A percentile compares a stretch with the other conserved stretches of the same genome.
Evolutionary conservation across 2,888 invertebrate species (phyloP).

Genomic region (Meganola albula): DNA sequence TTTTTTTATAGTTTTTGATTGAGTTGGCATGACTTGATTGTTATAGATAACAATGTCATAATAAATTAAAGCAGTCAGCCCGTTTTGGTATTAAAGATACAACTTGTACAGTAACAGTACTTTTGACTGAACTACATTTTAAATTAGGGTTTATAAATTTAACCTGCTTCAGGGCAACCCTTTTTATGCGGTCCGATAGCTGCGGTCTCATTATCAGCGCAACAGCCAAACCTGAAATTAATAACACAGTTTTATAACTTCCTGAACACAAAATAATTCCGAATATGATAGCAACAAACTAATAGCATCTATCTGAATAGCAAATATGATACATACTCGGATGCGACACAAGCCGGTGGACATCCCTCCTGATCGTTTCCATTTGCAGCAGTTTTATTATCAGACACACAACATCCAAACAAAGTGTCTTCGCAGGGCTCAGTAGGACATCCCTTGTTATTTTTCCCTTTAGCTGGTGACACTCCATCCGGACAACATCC

Average conservation of each 20-base stretch:
- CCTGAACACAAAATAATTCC: background rate
- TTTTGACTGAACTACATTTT: too few relatives aligned
- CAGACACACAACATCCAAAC: conserved; percentile 89
- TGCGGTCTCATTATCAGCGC: conserved; percentile 80
- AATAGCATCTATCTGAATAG: too few relatives aligned
- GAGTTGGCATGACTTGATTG: too few relatives aligned
- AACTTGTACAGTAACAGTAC: too few relatives aligned
- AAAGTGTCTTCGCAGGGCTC: conserved; percentile 85
- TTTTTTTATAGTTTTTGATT: too few relatives aligned
- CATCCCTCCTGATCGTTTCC: conserved; percentile 93
- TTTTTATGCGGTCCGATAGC: conserved; percentile 80
- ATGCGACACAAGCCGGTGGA: conserved; percentile 77
- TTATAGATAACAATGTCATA: too few relatives aligned
- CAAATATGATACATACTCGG: conserved; percentile 72
- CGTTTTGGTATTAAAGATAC: too few relatives aligned
- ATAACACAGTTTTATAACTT: background rate
- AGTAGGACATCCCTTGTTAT: conserved; percentile 86
- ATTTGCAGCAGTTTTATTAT: conserved; percentile 85
- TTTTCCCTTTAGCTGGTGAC: conserved; percentile 84
- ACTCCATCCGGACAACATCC: conserved; percentile 92
- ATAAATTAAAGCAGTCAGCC: too few relatives aligned
- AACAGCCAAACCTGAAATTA: conserved; percentile 80
- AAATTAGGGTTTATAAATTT: conserved; percentile 28
- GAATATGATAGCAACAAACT: too few relatives aligned
- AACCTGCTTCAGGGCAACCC: conserved; percentile 63